A percentile compares a stretch with the other conserved stretches of the same genome.
phyloP scores from a whole-genome alignment of 2,797 vertebrate genomes.

The Clarias pachynema region DNA sequence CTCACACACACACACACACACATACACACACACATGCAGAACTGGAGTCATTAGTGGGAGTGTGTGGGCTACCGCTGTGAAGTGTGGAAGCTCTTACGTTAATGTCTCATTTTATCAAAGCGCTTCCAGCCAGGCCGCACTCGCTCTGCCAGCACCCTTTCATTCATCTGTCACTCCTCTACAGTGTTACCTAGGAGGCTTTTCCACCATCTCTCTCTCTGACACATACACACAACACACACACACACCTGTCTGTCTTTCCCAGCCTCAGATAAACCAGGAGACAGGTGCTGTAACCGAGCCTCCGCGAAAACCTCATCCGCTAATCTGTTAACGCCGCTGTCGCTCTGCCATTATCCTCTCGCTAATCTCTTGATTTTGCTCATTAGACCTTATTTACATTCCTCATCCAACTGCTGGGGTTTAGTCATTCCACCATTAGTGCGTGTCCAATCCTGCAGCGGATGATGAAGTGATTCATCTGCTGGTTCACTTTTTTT shows the following conservation, averaged over 20 bases:
- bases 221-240: neutral
- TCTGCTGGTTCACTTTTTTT: neutral
- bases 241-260: conserved; percentile 17
- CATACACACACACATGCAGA: conserved; percentile 17
- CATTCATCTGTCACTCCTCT: neutral
- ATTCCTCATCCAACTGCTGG: conserved; percentile 17
- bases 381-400: conserved; percentile 20
- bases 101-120: conserved; percentile 62
- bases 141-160: neutral
- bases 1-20: conserved; percentile 28
- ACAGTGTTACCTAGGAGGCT: neutral
- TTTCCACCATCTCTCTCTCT: neutral
- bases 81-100: conserved; percentile 35
- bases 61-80: conserved; percentile 34
- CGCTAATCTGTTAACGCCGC: conserved; percentile 9
- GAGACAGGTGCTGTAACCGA: conserved; percentile 26
- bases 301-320: neutral
- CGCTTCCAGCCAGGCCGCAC: neutral
- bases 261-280: neutral
- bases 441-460: conserved; percentile 1
- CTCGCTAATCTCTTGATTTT: conserved; percentile 20
- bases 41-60: conserved; percentile 41
- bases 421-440: conserved; percentile 3
- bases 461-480: conserved; percentile 16
- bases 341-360: neutral